Base-by-base conservation (phyloP, 2,888 invertebrate species). In the Uloborus plumipes region DNA sequence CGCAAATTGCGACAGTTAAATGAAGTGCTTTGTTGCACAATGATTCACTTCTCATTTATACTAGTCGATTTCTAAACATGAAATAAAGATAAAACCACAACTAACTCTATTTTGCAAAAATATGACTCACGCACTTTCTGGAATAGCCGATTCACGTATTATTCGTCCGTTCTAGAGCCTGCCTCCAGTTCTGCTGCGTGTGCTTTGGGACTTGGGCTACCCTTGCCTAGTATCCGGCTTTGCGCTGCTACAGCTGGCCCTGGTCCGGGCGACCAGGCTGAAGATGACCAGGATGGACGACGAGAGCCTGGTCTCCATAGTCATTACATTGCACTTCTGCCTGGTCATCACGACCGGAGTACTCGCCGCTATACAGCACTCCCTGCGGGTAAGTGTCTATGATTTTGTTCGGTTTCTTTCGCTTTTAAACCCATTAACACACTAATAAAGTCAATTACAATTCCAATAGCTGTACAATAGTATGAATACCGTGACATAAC, bases 171-270 rank as follows among this genome's bases (percentile, higher is more conserved):
- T 61, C 1, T 47, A 81, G 80, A 59, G 64, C 16, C 69, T 81
- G 18, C 91, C 92, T 59, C 89, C 88, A 85, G 88, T 91, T 59
- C 88, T 91, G 85, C 90, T 90, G 26, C 89, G 90, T 62, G 89
- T 91, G 80, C 87, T 91, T 84, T 91, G 91, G 90, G 91, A 91
- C 86, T 87, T 91, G 71, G 91, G 91, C 83, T 91, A 91, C 87
- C 92, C 92, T 15, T 91, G 91, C 87, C 89, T 92, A 80, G 90
- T 91, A 67, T 91, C 91, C 55, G 91, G 91, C 55, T 91, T 92
- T 87, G 90, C 91, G 84, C 89, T 92, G 74, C 89, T 92, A 84
- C 91, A 91, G 87, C 88, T 92, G 85, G 91, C 91, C 77, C 91
- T 92, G 86, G 88, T 91, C 66, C 91, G 91, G 85, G 88, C 92